Percentiles rank a stretch among this genome's conserved stretches.
These are phyloP conservation scores for Eristalinus aeneus DNA, from an alignment of 2,888 invertebrate species.

Conservation along the genomic window DNA sequence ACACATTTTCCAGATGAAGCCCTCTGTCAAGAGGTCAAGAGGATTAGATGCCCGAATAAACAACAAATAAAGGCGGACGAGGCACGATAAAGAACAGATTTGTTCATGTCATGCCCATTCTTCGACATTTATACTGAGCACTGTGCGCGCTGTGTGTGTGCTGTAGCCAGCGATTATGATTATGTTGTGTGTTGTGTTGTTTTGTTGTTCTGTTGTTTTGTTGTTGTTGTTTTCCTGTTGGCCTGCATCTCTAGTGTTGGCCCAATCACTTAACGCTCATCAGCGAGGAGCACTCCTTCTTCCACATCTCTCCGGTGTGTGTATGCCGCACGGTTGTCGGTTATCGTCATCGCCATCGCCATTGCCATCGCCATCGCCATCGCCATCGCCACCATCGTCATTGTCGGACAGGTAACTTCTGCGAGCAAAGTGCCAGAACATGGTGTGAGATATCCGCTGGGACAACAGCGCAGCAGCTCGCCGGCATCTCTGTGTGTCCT, in stretches of 20 bases:
- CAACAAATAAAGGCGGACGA: conserved; percentile 24
- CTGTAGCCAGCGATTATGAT: conserved; percentile 58
- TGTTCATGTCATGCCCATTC: conserved; percentile 66
- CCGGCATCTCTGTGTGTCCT: neutral
- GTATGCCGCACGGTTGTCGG: conserved; percentile 47
- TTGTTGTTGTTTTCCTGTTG: conserved; percentile 34
- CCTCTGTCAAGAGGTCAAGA: conserved; percentile 66
- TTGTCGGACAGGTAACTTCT: conserved; percentile 63
- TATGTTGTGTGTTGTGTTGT: conserved; percentile 46
- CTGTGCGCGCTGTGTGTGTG: conserved; percentile 4
- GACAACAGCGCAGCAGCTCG: conserved; percentile 49
- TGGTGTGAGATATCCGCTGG: conserved; percentile 56
- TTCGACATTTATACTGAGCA: conserved; percentile 64
- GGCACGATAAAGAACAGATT: conserved; percentile 59
- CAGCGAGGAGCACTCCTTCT: conserved; percentile 66
- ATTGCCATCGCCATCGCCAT: conserved; percentile 33
- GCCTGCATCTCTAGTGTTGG: conserved; percentile 64
- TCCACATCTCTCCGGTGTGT: conserved; percentile 39
- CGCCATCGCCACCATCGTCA: conserved; percentile 29
- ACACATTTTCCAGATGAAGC: conserved; percentile 56
- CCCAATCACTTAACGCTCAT: conserved; percentile 69
- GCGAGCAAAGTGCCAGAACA: conserved; percentile 38
- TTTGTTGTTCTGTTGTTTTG: conserved; percentile 1
- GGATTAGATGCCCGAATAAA: conserved; percentile 54
- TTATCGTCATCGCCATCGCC: conserved; percentile 46